These are phyloP conservation scores for Centroberyx gerrardi DNA, from an alignment of 2,797 vertebrate species.

Conservation along the genomic window DNA sequence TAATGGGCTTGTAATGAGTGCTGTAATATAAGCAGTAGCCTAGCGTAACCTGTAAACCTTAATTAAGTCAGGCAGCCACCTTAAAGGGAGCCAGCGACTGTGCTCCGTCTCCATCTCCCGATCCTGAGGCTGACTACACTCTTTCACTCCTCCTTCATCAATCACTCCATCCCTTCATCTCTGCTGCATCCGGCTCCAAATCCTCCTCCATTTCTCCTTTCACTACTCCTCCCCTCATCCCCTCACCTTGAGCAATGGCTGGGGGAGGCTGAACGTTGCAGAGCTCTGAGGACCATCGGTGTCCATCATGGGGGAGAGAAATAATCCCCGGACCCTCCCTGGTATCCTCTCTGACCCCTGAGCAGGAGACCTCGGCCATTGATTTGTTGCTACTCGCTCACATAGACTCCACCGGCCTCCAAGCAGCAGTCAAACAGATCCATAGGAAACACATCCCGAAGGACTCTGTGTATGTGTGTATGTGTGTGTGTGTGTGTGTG, in stretches of 20 bases:
- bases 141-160: slow-evolving; percentile 63
- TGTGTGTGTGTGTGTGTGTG: slow-evolving; percentile 16
- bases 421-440: slow-evolving; percentile 74
- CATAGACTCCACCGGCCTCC: slow-evolving; percentile 65
- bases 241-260: slow-evolving; percentile 73
- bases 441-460: slow-evolving; percentile 65
- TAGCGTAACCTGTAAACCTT: slow-evolving; percentile 85
- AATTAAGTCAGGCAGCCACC: slow-evolving; percentile 84
- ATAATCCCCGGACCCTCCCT: slow-evolving; percentile 66
- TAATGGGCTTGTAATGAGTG: slow-evolving; percentile 85
- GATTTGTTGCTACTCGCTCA: slow-evolving; percentile 80
- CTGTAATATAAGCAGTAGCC: slow-evolving; percentile 82
- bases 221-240: slow-evolving; percentile 56
- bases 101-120: slow-evolving; percentile 66
- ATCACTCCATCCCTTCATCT: slow-evolving; percentile 67
- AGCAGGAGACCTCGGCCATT: slow-evolving; percentile 73
- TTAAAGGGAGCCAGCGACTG: slow-evolving; percentile 67
- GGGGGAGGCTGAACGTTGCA: slow-evolving; percentile 40
- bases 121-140: slow-evolving; percentile 55
- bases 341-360: slow-evolving; percentile 76
- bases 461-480: slow-evolving; percentile 41
- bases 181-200: slow-evolving; percentile 59
- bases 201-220: slow-evolving; percentile 66
- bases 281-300: slow-evolving; percentile 47
- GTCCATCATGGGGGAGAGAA: slow-evolving; percentile 71